Evolutionary conservation across 2,888 invertebrate genomes (phyloP).

Genomic region (Augochlorella aurata): DNA sequence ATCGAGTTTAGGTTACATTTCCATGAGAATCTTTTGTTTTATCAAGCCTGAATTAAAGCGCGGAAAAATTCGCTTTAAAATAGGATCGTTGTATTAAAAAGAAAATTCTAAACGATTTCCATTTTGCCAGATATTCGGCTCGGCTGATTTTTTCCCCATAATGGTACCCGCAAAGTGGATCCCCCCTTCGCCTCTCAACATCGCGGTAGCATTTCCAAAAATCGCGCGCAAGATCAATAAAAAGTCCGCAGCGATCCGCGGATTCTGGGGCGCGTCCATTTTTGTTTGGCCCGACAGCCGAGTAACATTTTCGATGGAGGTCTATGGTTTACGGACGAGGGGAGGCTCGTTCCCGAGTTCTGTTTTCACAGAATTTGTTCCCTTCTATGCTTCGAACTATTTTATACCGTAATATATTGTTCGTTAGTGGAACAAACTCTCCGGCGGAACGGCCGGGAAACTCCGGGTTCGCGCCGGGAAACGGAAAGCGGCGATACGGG

Average conservation of each 20-base stretch:
- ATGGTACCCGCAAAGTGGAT: background rate
- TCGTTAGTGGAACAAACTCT: constrained; percentile 42
- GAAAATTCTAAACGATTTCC: too few relatives aligned
- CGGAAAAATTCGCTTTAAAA: too few relatives aligned
- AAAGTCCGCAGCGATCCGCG: background rate
- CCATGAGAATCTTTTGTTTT: too few relatives aligned
- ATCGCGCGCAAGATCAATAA: background rate
- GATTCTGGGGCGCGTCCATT: constrained; percentile 13
- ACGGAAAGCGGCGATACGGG: constrained; percentile 37
- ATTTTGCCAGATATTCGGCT: too few relatives aligned
- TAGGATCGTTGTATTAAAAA: too few relatives aligned
- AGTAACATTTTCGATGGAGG: constrained; percentile 27
- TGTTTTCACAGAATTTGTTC: constrained; percentile 43
- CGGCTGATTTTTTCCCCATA: too few relatives aligned
- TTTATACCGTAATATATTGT: constrained; percentile 46
- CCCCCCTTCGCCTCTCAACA: background rate
- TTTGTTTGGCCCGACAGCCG: constrained; percentile 10
- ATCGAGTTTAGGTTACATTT: too few relatives aligned
- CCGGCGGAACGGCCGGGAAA: constrained; percentile 36
- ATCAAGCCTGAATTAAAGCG: too few relatives aligned
- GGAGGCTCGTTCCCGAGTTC: constrained; percentile 2
- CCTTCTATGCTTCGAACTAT: constrained; percentile 34
- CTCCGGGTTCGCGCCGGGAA: constrained; percentile 23
- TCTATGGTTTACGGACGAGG: constrained; percentile 8
- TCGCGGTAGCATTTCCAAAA: background rate